These are phyloP conservation scores for Anastrepha ludens DNA, from an alignment of 1,140 invertebrate genomes.

Conservation along the genomic window DNA sequence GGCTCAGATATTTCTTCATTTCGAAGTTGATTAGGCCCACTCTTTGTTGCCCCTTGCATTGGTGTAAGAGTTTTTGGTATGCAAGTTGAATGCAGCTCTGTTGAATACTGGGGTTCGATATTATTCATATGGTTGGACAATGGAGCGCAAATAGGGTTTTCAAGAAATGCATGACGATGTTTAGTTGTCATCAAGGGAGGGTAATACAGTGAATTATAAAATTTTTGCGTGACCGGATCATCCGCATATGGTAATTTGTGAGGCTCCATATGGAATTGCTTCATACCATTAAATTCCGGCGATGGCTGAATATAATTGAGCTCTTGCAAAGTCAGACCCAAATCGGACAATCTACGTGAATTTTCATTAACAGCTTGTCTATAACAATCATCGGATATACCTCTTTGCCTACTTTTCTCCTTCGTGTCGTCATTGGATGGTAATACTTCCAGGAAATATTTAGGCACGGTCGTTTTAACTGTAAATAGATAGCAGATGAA, in stretches of 20 bases:
- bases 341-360: background rate
- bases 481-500: too few species aligned
- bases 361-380: background rate
- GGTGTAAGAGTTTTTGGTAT: background rate
- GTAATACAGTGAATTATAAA: background rate
- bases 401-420: background rate
- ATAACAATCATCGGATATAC: background rate
- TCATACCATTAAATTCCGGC: background rate
- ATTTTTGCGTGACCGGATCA: background rate
- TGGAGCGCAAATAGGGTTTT: background rate
- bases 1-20: background rate
- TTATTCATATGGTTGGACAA: background rate
- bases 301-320: background rate
- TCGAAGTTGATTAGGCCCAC: background rate
- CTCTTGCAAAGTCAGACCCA: background rate
- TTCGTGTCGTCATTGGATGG: background rate
- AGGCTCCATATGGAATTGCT: background rate
- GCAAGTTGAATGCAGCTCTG: background rate
- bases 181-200: background rate
- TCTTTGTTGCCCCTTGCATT: background rate
- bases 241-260: background rate
- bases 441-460: background rate
- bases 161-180: background rate
- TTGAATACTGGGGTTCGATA: background rate
- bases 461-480: background rate